Percentiles rank a stretch among this genome's conserved stretches.
phyloP scores from a whole-genome alignment of 2,113 vertebrate genomes.

The Sylvia atricapilla region DNA sequence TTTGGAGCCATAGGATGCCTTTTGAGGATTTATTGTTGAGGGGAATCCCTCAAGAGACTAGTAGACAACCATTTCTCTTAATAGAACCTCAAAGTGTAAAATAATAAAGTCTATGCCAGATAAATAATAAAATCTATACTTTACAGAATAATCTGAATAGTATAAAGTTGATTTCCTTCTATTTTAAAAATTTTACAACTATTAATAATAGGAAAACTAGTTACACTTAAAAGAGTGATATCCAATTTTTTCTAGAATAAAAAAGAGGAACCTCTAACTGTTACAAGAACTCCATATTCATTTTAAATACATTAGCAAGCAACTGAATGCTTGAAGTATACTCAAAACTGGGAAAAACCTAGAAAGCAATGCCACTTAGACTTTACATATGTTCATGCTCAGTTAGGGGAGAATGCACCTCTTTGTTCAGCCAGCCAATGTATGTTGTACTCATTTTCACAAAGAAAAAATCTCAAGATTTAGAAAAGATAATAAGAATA shows the following conservation, averaged over 20 bases:
- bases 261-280: neutral
- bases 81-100: neutral
- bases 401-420: neutral
- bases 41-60: neutral
- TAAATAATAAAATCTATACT: neutral
- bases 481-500: neutral
- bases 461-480: neutral
- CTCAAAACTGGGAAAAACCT: neutral
- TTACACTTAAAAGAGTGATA: neutral
- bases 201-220: neutral
- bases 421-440: neutral
- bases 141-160: neutral
- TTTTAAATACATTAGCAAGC: neutral
- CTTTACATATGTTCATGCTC: neutral
- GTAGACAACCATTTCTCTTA: neutral
- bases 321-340: neutral
- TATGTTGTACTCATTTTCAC: neutral
- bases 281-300: neutral
- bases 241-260: neutral
- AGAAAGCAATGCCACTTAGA: neutral
- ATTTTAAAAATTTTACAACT: neutral
- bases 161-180: neutral
- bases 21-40: neutral
- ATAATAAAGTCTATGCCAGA: neutral
- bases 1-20: neutral